These are phyloP conservation scores for Platynereis dumerilii DNA, from an alignment of 2,888 invertebrate genomes.

Conservation along the genomic window DNA sequence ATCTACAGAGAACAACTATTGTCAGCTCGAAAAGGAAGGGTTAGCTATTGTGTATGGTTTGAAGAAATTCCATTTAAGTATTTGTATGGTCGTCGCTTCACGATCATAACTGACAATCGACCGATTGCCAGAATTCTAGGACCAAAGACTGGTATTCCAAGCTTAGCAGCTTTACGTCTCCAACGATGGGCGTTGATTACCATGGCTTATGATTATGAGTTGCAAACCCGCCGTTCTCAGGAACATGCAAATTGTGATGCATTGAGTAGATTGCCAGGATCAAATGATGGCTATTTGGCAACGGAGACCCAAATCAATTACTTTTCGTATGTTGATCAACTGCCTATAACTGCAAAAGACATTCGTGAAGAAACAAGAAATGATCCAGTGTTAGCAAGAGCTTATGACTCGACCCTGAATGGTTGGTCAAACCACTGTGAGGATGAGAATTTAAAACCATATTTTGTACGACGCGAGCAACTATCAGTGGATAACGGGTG, in stretches of 20 bases:
- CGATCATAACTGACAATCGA: not conserved
- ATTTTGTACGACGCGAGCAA: constrained; percentile 18
- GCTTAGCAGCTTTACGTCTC: not conserved
- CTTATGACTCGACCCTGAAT: not conserved
- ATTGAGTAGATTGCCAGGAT: not conserved
- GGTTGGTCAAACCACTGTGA: not conserved
- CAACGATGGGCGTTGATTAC: constrained; percentile 13
- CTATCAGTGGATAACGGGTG: constrained; percentile 26
- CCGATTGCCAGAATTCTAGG: constrained; percentile 1
- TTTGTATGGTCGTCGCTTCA: not conserved
- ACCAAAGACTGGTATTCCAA: constrained; percentile 9
- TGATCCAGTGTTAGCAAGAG: not conserved
- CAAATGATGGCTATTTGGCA: not conserved
- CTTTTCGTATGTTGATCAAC: not conserved
- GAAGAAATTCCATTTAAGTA: not conserved
- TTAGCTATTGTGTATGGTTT: not conserved
- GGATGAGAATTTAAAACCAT: not conserved
- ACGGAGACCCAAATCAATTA: not conserved
- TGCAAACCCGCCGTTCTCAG: not conserved
- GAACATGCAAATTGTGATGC: not conserved
- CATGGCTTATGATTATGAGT: not conserved
- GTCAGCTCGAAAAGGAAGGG: not conserved
- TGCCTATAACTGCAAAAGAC: constrained; percentile 1
- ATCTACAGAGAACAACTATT: not conserved
- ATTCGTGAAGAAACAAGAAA: not conserved